phyloP scores from a whole-genome alignment of 2,113 vertebrate species.

The Aptenodytes patagonicus region DNA sequence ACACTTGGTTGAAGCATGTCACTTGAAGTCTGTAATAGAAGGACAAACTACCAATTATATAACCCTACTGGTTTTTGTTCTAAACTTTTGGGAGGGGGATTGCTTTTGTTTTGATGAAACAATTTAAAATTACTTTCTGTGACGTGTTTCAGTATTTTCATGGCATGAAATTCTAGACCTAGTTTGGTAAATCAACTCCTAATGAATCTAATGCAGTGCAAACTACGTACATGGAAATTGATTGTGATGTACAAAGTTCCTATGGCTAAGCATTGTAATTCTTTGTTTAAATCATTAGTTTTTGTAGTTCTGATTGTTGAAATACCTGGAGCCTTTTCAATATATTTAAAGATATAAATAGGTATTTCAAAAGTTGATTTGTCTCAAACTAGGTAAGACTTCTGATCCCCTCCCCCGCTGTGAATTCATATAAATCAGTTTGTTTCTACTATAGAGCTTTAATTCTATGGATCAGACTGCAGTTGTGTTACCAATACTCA shows the following conservation, averaged over 20 bases:
- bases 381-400: background rate
- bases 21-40: background rate
- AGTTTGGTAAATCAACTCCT: conserved; percentile 61
- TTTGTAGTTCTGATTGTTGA: background rate
- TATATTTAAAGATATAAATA: background rate
- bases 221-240: conserved; percentile 54
- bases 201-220: conserved; percentile 55
- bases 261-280: conserved; percentile 55
- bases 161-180: conserved; percentile 63
- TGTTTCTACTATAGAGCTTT: background rate
- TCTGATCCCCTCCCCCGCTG: background rate
- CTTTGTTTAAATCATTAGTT: background rate
- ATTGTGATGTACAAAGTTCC: conserved; percentile 59
- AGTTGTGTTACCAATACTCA: background rate
- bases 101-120: conserved; percentile 35
- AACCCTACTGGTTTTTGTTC: background rate
- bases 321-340: background rate
- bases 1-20: background rate
- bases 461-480: background rate
- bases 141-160: conserved; percentile 69
- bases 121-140: conserved; percentile 55
- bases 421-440: background rate
- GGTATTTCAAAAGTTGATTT: background rate
- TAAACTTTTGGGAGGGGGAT: background rate
- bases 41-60: background rate